Base-by-base conservation (phyloP, 2,797 vertebrate species). In the Spea hammondii region DNA sequence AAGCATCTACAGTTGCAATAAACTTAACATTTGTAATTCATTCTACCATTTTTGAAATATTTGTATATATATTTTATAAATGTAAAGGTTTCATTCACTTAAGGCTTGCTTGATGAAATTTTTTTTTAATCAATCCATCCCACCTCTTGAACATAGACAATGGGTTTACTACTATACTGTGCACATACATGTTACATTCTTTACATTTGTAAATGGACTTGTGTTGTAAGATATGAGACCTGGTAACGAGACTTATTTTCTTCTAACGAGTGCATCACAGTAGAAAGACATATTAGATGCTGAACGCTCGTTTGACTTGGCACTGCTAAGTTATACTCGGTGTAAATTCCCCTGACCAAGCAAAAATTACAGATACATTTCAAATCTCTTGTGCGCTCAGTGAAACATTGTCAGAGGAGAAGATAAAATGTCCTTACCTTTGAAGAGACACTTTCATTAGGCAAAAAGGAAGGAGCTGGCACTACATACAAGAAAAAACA, bases 1-100 rank as follows among this genome's bases (percentile, higher is more conserved):
- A 86, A 82, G 67, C 86, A 84, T 85, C 86, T 75, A 87, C 84
- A 45, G 46, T 72, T 67, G 47, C 14, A 59, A 51, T 67, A 72
- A 11, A 68, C 45, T 81, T 49, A 14, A 49, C 59, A 44, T 81
- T 74, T 67, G 77, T 44, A 81, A 65, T 8, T 57, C n/a, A 5
- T 57, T 57, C 32, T 32, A 32, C 32, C 32, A 32, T 32, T 32
- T 32, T 32, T 32, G 32, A 32, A 32, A 32, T 32, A 32, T 32
- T 57, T 11, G 11, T 11, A 57, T 57, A 11, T 57, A 57, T 14
- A 57, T 57, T 57, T 10, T 13, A n/a, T 5, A 57, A 13, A 12
- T 57, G 11, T 13, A 53, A 53, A 53, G 6, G 10, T 53, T 32
- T 32, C n/a, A 57, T 57, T 13, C 12, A 57, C 55, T 57, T 57